phyloP scores from a whole-genome alignment of 2,113 vertebrate genomes.

The Propithecus coquereli region DNA sequence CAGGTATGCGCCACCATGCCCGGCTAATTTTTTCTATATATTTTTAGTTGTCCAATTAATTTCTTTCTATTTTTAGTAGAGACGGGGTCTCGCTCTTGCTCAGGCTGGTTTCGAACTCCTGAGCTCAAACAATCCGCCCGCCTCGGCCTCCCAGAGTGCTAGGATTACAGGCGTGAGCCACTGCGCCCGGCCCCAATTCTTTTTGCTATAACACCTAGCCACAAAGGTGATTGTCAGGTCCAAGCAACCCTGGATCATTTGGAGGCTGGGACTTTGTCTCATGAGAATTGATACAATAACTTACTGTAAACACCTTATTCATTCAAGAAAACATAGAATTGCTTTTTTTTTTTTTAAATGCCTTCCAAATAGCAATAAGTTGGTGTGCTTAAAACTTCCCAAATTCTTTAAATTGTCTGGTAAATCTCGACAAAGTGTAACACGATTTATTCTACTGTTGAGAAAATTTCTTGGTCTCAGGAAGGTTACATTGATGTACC shows the following conservation, averaged over 20 bases:
- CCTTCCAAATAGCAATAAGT: neutral
- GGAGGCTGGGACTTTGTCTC: neutral
- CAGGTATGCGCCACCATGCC: too few species aligned
- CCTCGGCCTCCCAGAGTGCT: too few species aligned
- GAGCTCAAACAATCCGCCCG: too few species aligned
- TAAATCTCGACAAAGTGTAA: neutral
- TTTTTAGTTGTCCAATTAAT: too few species aligned
- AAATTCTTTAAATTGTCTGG: conserved; percentile 6
- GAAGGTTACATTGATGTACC: neutral
- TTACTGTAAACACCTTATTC: neutral
- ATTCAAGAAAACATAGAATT: neutral
- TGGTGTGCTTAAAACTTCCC: neutral
- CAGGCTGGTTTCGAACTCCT: too few species aligned
- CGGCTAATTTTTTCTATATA: too few species aligned
- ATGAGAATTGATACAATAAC: neutral
- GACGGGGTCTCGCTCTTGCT: too few species aligned
- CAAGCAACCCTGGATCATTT: neutral
- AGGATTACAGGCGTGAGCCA: too few species aligned
- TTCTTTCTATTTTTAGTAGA: too few species aligned
- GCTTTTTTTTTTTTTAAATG: neutral
- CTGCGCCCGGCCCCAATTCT: too few species aligned
- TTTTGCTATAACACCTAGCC: neutral
- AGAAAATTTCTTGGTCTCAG: neutral
- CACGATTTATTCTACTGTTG: neutral
- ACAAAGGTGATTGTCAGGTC: neutral